Base-by-base conservation (phyloP, 2,888 invertebrate species). In the Iphiclides podalirius region DNA sequence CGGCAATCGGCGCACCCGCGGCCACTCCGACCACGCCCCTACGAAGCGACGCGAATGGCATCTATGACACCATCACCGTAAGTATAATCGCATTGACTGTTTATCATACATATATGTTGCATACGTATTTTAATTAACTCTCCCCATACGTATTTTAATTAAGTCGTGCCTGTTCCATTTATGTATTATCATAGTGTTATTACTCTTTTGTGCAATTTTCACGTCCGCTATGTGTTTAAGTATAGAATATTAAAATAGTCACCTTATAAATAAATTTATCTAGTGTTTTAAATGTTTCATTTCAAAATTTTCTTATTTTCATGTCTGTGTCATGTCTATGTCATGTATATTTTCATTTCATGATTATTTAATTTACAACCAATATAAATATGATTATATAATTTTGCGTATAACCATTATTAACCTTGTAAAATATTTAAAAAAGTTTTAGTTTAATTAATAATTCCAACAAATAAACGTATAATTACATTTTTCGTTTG, bases 61-160 rank as follows among this genome's bases (percentile, higher is more conserved):
- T 88, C 64, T 88, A 88, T 63, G 88, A 88, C 68, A 87, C 88
- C 51, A 88, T 88, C 57, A 81, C 80, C 59, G 88, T 88, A 59
- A 79, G 84, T 57, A 48, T 34, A 42, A 50, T 51, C 31, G 6
- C 31, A 31, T 31, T 31, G 31, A 6, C 31, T 8, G 26, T 9
- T 31, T 31, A 31, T 11, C 31, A 31, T 31, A 31, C 31, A n/a
- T 31, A 12, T 31, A 31, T 4, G 31, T 31, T 31, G 31, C 31
- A 31, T 26, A 26, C 26, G 26, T 26, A 26, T 26, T 4, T 8
- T 26, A 26, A 26, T 26, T 26, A n/a, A n/a, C 12, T 4, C 20
- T 20, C 4, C 6, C 20, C 31, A 31, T 11, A 12, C 31, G 31
- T 31, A 31, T 31, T 11, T n/a, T 31, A 31, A 31, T 31, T 31